phyloP scores from a whole-genome alignment of 2,797 vertebrate species.

The Pangasius krempfi region DNA sequence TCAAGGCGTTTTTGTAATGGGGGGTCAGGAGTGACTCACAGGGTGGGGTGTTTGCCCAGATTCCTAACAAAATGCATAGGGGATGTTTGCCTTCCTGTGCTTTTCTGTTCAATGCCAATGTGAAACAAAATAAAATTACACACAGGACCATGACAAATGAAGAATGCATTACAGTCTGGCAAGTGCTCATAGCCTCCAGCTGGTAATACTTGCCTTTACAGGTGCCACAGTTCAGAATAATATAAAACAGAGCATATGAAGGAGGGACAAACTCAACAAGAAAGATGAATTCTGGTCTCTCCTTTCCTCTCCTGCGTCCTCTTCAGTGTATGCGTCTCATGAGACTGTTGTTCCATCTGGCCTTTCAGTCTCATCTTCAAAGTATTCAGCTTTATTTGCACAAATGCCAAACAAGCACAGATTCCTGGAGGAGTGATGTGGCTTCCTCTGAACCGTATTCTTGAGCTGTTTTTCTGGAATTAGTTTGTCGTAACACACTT shows the following conservation, averaged over 20 bases:
- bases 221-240: conserved; percentile 69
- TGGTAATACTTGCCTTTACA: conserved; percentile 71
- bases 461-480: neutral
- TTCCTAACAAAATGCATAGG: conserved; percentile 62
- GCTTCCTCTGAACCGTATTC: neutral
- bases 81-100: conserved; percentile 70
- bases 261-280: conserved; percentile 33
- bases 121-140: conserved; percentile 71
- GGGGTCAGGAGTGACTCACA: conserved; percentile 56
- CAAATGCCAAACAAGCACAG: neutral
- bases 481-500: neutral
- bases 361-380: neutral
- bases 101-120: conserved; percentile 67
- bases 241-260: conserved; percentile 65
- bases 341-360: neutral
- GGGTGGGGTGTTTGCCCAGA: conserved; percentile 46
- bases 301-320: neutral
- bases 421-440: conserved; percentile 19
- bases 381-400: neutral
- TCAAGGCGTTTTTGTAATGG: conserved; percentile 42
- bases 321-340: neutral
- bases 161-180: conserved; percentile 72
- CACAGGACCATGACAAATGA: conserved; percentile 68
- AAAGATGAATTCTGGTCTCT: neutral
- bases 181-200: conserved; percentile 68